Percentiles rank a stretch among this genome's conserved stretches.
These are phyloP conservation scores for Torymus texanus DNA, from an alignment of 2,888 invertebrate genomes.

Conservation along the genomic window DNA sequence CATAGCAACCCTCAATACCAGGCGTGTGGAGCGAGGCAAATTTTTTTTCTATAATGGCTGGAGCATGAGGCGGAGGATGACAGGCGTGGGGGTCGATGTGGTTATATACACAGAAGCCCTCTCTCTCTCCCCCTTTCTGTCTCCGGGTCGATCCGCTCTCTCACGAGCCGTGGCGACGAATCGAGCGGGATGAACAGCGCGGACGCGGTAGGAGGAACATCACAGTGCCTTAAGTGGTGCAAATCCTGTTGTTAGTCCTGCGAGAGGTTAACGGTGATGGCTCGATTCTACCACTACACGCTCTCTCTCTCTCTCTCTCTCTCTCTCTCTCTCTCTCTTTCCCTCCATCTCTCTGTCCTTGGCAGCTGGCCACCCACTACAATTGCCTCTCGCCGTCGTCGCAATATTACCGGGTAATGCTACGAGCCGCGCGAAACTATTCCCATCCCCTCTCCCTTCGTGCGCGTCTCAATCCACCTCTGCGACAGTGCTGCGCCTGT, in stretches of 20 bases:
- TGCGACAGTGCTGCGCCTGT: too few species aligned
- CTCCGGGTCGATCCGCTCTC: too few species aligned
- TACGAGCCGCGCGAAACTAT: background rate
- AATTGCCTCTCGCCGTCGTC: constrained; percentile 27
- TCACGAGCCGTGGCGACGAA: too few species aligned
- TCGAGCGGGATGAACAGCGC: too few species aligned
- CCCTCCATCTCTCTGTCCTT: constrained; percentile 9
- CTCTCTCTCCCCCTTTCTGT: too few species aligned
- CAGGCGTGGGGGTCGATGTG: too few species aligned
- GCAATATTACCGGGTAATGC: constrained; percentile 42
- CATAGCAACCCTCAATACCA: too few species aligned
- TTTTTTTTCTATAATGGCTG: too few species aligned
- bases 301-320: background rate
- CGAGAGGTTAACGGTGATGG: constrained; percentile 19
- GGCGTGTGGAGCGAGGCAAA: too few species aligned
- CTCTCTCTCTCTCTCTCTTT: background rate
- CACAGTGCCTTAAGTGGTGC: constrained; percentile 22
- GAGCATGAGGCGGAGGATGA: too few species aligned
- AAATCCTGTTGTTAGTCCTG: constrained; percentile 6
- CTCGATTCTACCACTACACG: background rate
- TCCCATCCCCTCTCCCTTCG: background rate
- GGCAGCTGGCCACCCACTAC: constrained; percentile 43
- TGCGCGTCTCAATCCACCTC: background rate
- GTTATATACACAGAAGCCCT: too few species aligned
- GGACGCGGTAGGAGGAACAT: too few species aligned